A percentile compares a stretch with the other conserved stretches of the same genome.
Conservation (phyloP, 64 coral and sea anemone genomes). For the Trachythela sp. region DNA sequence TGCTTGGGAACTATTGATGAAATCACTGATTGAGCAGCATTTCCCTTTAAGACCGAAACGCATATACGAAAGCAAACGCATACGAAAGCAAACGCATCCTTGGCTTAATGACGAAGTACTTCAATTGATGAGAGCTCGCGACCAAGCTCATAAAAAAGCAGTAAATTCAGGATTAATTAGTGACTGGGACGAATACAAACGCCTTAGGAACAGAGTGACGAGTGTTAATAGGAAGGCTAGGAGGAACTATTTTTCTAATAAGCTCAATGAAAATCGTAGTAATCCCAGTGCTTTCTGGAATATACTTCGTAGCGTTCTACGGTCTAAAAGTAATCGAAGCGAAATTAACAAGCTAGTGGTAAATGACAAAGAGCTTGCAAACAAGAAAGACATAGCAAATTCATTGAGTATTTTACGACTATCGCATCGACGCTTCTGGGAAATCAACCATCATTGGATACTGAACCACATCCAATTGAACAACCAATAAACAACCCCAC, state of each 20-base stretch:
- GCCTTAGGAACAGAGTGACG: constrained; percentile 41
- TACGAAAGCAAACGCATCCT: neutral
- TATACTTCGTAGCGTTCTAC: constrained; percentile 36
- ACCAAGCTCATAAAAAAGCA: constrained; percentile 47
- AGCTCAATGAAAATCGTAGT: constrained; percentile 34
- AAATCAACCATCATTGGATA: neutral
- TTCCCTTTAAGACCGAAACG: neutral
- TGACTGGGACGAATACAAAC: constrained; percentile 42
- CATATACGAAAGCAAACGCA: neutral
- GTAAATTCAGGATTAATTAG: neutral
- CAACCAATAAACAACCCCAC: neutral
- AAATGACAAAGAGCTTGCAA: constrained; percentile 33
- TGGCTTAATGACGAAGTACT: neutral
- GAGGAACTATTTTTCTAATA: constrained; percentile 34
- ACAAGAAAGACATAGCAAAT: constrained; percentile 16
- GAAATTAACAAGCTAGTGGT: constrained; percentile 40
- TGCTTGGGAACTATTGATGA: neutral
- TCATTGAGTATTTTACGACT: neutral
- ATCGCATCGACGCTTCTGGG: constrained; percentile 6
- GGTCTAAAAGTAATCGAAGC: neutral
- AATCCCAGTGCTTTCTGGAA: constrained; percentile 38
- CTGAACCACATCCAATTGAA: neutral
- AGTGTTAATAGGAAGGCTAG: constrained; percentile 22
- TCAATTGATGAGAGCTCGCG: constrained; percentile 36
- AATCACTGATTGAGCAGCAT: neutral